Base-by-base conservation (phyloP, 2,113 vertebrate genomes). In the Eleginops maclovinus region DNA sequence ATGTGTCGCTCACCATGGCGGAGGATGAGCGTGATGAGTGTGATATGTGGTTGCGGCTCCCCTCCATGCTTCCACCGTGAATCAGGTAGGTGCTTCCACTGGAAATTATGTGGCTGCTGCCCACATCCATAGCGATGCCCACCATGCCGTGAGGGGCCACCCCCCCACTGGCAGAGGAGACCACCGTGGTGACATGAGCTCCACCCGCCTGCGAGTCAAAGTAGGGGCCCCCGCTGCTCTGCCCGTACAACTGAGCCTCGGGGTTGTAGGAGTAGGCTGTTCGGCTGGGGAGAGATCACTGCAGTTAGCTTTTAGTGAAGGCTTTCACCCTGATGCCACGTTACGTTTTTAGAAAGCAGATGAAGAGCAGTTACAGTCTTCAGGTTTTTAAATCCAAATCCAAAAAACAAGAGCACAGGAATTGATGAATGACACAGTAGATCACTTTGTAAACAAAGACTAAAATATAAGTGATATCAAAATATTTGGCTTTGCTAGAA, bases 11-110 rank as follows among this genome's bases (percentile, higher is more conserved):
- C 96, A 99, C 98, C 97, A 98, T 99, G 77, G 97, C 98, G 9
- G 98, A 98, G n/a, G 98, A 99, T 60, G 98, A 98, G 72, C 98
- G 97, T 12, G 97, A 96, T 3, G 97, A 96, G 92, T 98, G 97
- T 0, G 97, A 97, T 88, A 96, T 94, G 79, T 96, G 94, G 92
- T 98, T 97, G 75, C 97, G 96, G 82, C 94, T 89, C 59, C 95
- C 92, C 73, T 99, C 98, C 97, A 98, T 96, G 64, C 95, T 95
- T 9, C 92, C 91, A 56, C 97, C 96, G 44, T 99, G 98, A 92
- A 99, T 97, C 92, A 99, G 95, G 92, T 99, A 99, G 89, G 98
- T 95, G 80, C 97, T 96, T 1, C 97, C 93, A 62, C 98, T 93
- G 91, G 97, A 97, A 93, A 99, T 95, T 81, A 99, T 96, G 92